Base-by-base conservation (phyloP, 2,797 vertebrate genomes). In the Meda fulgida region DNA sequence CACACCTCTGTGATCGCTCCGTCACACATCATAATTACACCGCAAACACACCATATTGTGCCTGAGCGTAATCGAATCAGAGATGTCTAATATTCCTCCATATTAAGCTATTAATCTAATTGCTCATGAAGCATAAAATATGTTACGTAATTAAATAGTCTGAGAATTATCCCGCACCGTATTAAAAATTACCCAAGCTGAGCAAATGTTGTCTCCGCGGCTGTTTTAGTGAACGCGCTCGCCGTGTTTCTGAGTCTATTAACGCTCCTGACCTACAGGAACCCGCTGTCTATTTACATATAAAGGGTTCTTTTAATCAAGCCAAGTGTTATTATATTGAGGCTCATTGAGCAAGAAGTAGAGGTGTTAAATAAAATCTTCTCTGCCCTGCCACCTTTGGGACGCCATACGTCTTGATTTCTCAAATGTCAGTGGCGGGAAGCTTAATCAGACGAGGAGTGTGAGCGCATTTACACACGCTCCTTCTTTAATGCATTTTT, bases 91-190 rank as follows among this genome's bases (percentile, higher is more conserved):
- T 98, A 99, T 99, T 98, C 96, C 96, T 97, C 97, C 97, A 96
- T 97, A 98, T 98, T 98, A 97, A 97, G 97, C 98, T 97, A 99
- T 99, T 99, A 98, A 98, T 99, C 97, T 99, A 99, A 99, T 99
- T 99, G 97, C 97, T 99, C 97, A 99, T 98, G 97, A 99, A 98
- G 98, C 98, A 97, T 98, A 99, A 99, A 99, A 97, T 99, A 98
- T 98, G 97, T 99, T 98, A 97, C 96, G 96, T 98, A 99, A 99
- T 99, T 99, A 99, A 99, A 98, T 97, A 96, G 96, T 96, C 97
- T 98, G 96, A 96, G 97, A 99, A 99, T 97, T 96, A 99, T 99
- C 98, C 97, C 95, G 97, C 96, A 18, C 96, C 97, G 96, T 97
- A 98, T 98, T 99, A 99, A 99, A 97, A 99, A 98, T 99, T 99